These are phyloP conservation scores for Cryptotermes secundus DNA, from an alignment of 1,140 invertebrate species.

Conservation along the genomic window DNA sequence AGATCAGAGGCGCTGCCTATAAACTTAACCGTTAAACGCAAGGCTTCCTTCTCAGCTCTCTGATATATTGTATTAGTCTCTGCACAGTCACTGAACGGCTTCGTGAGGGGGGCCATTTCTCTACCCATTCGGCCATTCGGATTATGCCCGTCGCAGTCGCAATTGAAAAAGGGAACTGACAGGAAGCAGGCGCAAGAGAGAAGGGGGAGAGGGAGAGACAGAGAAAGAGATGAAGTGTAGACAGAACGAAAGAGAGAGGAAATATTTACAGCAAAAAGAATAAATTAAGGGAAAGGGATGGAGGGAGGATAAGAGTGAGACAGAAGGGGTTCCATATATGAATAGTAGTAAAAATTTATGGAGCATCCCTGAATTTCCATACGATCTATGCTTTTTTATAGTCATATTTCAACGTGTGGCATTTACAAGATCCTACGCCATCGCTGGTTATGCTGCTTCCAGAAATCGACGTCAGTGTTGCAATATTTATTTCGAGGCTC, in stretches of 20 bases:
- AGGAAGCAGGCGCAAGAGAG: no score
- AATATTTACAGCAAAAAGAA: neutral
- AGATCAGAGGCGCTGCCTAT: no score
- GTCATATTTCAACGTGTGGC: neutral
- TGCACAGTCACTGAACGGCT: neutral
- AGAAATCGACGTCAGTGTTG: neutral
- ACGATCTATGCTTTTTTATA: neutral
- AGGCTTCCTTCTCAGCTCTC: no score
- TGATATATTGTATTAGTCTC: no score
- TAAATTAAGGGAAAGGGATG: neutral
- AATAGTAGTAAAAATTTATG: neutral
- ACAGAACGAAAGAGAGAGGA: no score
- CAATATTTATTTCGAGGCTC: no score
- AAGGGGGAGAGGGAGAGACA: no score
- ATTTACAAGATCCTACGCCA: neutral
- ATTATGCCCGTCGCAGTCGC: neutral
- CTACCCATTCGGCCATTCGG: neutral
- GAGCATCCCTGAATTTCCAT: neutral
- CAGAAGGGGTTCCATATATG: neutral
- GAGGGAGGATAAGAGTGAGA: neutral
- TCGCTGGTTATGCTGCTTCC: neutral
- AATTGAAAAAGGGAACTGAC: no score
- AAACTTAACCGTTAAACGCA: no score
- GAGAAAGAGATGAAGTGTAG: no score
- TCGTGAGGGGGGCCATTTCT: neutral